Evolutionary conservation across 2,113 vertebrate genomes (phyloP), one percentile per base, ranked within the genome.

Genomic region (Ammodytes dubius): DNA sequence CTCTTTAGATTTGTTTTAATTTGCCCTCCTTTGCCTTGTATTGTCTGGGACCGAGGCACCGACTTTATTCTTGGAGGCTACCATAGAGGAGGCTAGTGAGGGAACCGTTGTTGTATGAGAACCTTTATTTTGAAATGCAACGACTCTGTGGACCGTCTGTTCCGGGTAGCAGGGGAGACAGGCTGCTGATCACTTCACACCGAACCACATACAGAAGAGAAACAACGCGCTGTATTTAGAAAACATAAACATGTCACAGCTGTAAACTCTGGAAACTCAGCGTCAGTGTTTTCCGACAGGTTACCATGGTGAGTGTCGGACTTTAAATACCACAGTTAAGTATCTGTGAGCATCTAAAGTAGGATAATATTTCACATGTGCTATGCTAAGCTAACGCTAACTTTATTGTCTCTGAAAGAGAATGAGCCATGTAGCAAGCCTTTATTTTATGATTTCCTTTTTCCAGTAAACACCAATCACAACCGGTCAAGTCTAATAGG

Each of bases 251-350:
- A 88, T 83, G 79, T 10, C 14, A 1, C 0, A 46, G 6, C 43
- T 10, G 40, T 81, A 82, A 71, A 83, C 35, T 11, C 12, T 6
- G 5, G 39, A 42, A 54, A 58, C 6, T 19, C 12, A 11, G 3
- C 7, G 27, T 4, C 3, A 42, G 17, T 17, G 37, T 42, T 43
- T 50, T 19, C 11, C 1, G 37, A 2, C 12, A 46, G 57, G 5
- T 43, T 7, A 79, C 5, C n/a, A 93, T 92, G 92, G 92, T 93
- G 67, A 63, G 89, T 77, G 9, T 7, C 10, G 19, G 10, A 40
- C 1, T 13, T 45, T 67, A 67, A 45, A 56, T 37, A 5, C 1
- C 1, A 46, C 8, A 49, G 9, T 53, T 75, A 3, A 14, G 42
- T 11, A 1, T 68, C 1, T 9, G 7, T 54, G 7, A 53, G 39